Evolutionary conservation across 1,140 invertebrate species (phyloP), one percentile per base, ranked within the genome.

Genomic region (Drosophila nigromelanica): DNA sequence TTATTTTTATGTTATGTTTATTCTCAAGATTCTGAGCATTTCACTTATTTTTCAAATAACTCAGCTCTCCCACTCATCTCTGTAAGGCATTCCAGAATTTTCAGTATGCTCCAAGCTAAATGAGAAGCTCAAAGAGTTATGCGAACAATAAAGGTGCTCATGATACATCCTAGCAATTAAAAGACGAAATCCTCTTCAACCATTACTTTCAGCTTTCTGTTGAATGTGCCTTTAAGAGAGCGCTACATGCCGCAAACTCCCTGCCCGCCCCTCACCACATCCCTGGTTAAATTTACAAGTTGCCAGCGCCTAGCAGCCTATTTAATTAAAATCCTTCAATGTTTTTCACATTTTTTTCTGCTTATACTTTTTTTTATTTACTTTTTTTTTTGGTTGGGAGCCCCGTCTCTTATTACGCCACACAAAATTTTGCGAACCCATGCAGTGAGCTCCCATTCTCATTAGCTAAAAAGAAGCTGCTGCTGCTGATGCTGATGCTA

Each of bases 291-390:
- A 72, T 71, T 72, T 73, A 73, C 70, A 76, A 67, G 70, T 70
- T 64, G 48, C 15, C 10, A 40, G 52, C 64, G 48, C 51, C 55
- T 64, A 64, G 66, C 74, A 71, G 81, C 68, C 78, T 87, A 86
- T 86, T 86, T 86, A 86, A 86, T 86, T 89, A 86, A 89, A 86
- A 86, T 86, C 75, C 82, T 81, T 86, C 83, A 86, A 87, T 87
- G 83, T 58, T 64, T 71, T 64, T 54, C 39, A 76, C 50, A 47
- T 61, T 67, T 70, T 69, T 40, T 67, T 8, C 8, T 35, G 33
- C 33, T 35, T 35, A 35, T 10, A 35, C n/a, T 33, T 54, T 55
- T 68, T 40, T 45, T 37, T 47, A 52, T 55, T 60, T 54, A 39
- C 60, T 62, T 27, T 56, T 33, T 15, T 54, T 33, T 30, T 42